phyloP scores from a whole-genome alignment of 2,113 vertebrate species.

The Piliocolobus tephrosceles region DNA sequence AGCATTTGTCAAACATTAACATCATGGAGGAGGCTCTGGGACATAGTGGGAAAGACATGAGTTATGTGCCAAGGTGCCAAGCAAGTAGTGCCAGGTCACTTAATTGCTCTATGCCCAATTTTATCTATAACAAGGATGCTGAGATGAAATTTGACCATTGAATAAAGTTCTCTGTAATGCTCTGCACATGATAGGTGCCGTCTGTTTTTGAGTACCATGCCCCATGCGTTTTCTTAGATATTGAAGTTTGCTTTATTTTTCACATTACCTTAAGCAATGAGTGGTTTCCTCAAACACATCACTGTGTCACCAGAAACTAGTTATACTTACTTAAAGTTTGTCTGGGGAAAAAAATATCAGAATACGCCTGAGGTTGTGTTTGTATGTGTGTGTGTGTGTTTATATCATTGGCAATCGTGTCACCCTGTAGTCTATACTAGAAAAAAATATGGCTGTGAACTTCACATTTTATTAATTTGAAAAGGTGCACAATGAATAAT shows the following conservation, averaged over 20 bases:
- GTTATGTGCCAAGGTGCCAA: background rate
- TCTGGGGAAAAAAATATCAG: background rate
- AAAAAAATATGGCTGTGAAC: background rate
- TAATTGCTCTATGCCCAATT: background rate
- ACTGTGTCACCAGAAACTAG: background rate
- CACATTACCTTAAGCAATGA: background rate
- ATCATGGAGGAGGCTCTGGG: background rate
- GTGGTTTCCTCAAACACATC: background rate
- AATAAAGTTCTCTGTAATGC: background rate
- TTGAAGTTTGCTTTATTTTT: background rate
- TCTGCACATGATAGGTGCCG: background rate
- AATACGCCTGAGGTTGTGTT: background rate
- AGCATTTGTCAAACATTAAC: background rate
- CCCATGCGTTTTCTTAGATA: background rate
- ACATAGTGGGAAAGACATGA: background rate
- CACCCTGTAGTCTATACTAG: background rate
- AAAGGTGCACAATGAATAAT: background rate
- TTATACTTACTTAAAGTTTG: background rate
- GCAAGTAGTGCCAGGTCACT: background rate
- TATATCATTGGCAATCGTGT: background rate
- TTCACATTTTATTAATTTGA: background rate
- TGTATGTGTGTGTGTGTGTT: background rate
- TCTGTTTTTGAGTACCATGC: background rate
- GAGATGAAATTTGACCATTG: background rate
- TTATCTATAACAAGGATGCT: background rate